Evolutionary conservation across 2,797 vertebrate species (phyloP).

Genomic region (Diplodus puntazzo): DNA sequence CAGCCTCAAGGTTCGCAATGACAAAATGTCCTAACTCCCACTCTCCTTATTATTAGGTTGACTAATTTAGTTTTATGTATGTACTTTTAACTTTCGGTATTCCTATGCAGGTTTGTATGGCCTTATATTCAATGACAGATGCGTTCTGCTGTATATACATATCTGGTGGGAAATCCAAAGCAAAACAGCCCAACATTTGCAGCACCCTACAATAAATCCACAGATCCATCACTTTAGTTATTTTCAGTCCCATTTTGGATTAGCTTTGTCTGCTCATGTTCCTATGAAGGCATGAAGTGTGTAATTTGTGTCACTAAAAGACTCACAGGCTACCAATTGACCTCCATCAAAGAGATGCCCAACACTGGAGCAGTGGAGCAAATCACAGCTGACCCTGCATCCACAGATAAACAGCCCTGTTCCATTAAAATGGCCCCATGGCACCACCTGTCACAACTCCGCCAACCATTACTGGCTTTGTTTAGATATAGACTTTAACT

Average conservation of each 20-base stretch:
- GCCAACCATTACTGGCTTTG: constrained; percentile 14
- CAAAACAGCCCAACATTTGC: not conserved
- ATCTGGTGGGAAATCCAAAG: not conserved
- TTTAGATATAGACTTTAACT: constrained; percentile 29
- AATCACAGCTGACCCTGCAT: constrained; percentile 37
- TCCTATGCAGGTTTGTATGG: too few relatives aligned
- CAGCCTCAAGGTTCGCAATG: too few relatives aligned
- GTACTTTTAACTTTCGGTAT: too few relatives aligned
- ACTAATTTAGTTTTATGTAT: too few relatives aligned
- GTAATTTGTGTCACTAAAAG: constrained; percentile 25
- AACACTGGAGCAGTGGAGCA: constrained; percentile 8
- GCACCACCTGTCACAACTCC: constrained; percentile 16
- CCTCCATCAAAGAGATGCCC: constrained; percentile 32
- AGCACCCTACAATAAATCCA: not conserved
- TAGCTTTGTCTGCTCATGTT: constrained; percentile 1
- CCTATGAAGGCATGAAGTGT: not conserved
- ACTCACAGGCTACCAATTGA: constrained; percentile 27
- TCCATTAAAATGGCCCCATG: constrained; percentile 28
- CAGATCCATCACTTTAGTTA: constrained; percentile 11
- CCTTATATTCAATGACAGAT: too few relatives aligned
- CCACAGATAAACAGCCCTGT: constrained; percentile 35
- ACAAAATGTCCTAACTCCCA: too few relatives aligned
- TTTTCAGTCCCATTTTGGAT: constrained; percentile 2
- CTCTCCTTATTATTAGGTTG: too few relatives aligned
- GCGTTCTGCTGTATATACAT: too few relatives aligned